Evolutionary conservation across 2,888 invertebrate species (phyloP), one percentile per base, ranked within the genome.

Genomic region (Xanthia togata): DNA sequence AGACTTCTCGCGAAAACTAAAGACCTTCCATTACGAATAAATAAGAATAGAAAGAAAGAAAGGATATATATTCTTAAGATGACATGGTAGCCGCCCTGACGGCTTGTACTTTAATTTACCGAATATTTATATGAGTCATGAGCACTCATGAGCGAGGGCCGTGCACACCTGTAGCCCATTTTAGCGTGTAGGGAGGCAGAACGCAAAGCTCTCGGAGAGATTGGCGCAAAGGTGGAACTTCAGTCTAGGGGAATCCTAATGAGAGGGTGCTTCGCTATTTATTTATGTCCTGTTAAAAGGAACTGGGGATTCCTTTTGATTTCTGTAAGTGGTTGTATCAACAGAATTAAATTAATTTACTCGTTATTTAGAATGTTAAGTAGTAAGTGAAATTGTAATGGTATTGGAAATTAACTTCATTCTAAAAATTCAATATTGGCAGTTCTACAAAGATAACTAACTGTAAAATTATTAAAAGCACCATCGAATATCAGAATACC

Each of bases 61-160:
- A n/a, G n/a, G 55, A n/a, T 55, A 55, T 55, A n/a, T n/a, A n/a
- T 55, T 23, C 4, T 57, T 47, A n/a, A 60, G 17, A 60, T 60
- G 23, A 50, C 26, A 70, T n/a, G 47, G 53, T 26, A 71, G 1
- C 31, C 31, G 38, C 75, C 68, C 72, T 70, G 59, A 38, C 59
- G 14, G 72, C 14, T 44, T 35, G 26, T 69, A 60, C 63, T 81
- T n/a, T n/a, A n/a, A n/a, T n/a, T n/a, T 82, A 60, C 69, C 26
- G 68, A 60, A 81, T 82, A 82, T 84, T 82, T 78, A 84, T 86
- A 82, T 53, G 63, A 41, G 26, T 67, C 68, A 62, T 20, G 35
- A 79, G 44, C n/a, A n/a, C n/a, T 67, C 50, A 53, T 31, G 62
- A 73, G 44, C 31, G 67, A 68, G 72, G 72, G 76, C 44, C 38